Conservation (phyloP, 2,113 vertebrate species). For the Nothocercus julius region DNA sequence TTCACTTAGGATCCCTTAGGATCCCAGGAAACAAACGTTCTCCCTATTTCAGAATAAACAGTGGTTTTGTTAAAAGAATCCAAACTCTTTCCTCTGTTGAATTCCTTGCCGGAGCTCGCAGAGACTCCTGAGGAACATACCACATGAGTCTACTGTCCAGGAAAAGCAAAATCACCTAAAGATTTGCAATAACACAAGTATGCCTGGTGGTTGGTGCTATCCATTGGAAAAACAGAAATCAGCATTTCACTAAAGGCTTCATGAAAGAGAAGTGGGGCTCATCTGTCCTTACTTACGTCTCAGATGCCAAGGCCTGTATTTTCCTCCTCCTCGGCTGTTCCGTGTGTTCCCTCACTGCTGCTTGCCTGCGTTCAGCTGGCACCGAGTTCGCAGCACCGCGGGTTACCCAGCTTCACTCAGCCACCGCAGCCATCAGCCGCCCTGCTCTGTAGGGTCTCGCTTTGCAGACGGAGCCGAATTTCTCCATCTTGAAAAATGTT, state of each 20-base stretch:
- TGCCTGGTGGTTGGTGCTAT: not conserved
- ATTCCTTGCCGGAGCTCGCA: not conserved
- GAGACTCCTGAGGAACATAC: not conserved
- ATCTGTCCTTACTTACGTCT: not conserved
- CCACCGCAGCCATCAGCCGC: not conserved
- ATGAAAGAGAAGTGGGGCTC: not conserved
- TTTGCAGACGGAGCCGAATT: not conserved
- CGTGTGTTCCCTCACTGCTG: not conserved
- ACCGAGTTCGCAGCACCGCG: not conserved
- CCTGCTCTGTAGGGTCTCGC: not conserved
- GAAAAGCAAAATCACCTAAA: not conserved
- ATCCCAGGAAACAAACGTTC: not conserved
- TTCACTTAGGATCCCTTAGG: not conserved
- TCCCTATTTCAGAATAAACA: not conserved
- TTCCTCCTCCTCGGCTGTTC: rapidly evolving
- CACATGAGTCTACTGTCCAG: not conserved
- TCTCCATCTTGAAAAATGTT: not conserved
- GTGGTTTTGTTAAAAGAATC: not conserved
- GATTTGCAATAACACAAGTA: not conserved
- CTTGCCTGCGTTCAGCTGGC: not conserved
- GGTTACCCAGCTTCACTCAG: not conserved
- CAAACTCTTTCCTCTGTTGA: not conserved
- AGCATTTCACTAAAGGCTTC: not conserved
- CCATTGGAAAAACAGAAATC: not conserved
- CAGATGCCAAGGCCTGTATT: not conserved